Evolutionary conservation across 2,888 invertebrate genomes (phyloP), one percentile per base, ranked within the genome.

Genomic region (Eulithis prunata): DNA sequence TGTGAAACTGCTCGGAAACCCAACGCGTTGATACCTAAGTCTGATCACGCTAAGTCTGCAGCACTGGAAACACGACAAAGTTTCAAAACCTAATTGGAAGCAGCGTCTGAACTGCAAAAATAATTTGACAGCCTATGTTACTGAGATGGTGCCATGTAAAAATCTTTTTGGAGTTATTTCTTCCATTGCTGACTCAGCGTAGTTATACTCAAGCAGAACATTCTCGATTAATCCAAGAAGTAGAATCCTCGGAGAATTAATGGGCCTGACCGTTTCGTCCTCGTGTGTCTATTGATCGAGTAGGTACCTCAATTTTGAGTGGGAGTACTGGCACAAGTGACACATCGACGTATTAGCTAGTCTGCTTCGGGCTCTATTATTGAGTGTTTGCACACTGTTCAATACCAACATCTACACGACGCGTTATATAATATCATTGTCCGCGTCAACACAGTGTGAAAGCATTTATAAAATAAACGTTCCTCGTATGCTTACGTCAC

Each of bases 171-270:
- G 32, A 3, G 6, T 5, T 32, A 32, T 32, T 32, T 32, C 4
- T 32, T 32, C 6, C 6, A 3, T 32, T 32, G 32, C 32, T 5
- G 32, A 32, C 6, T 32, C 5, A 32, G 2, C 32, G 32, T 32
- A 6, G 32, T 32, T 3, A 32, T 32, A 32, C 32, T 78, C 76
- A 78, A 76, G 73, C 76, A 14, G 79, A 79, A 79, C 78, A 81
- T 77, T 76, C 81, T 78, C 88, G 85, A 89, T 89, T 89, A 89
- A 90, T 88, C 89, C 87, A 87, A 89, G 88, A 85, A 88, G 84
- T 84, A 84, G 82, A 83, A 81, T 84, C 83, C 85, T 84, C 78
- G 73, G 72, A 77, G 83, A 87, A 87, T 88, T 87, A 88, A 88
- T 87, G 84, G 84, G 80, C 78, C 80, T 78, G 78, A 71, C 78